A percentile compares a stretch with the other conserved stretches of the same genome.
These are phyloP conservation scores for Hypotaenidia philippensis DNA, from an alignment of 2,797 vertebrate genomes.

Conservation along the genomic window DNA sequence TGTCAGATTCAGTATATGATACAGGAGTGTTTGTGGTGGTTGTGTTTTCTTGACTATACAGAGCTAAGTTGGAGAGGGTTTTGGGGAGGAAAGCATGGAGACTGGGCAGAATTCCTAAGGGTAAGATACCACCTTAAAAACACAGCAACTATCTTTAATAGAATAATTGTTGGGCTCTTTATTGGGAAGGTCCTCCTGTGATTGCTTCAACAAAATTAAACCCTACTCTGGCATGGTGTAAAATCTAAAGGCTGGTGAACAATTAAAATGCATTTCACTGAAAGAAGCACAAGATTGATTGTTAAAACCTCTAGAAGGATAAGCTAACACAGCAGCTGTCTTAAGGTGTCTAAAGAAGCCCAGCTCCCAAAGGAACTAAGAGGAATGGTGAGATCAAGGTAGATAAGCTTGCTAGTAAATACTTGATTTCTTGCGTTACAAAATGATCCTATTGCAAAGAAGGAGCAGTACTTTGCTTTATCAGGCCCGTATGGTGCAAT, in stretches of 20 bases:
- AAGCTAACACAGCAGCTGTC: not conserved
- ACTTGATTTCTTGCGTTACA: not conserved
- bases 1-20: not conserved
- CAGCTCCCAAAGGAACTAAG: not conserved
- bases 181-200: not conserved
- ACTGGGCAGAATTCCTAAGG: not conserved
- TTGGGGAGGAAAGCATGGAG: not conserved
- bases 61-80: not conserved
- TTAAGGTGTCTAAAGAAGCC: not conserved
- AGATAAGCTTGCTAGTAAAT: not conserved
- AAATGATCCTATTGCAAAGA: not conserved
- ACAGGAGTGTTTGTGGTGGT: not conserved
- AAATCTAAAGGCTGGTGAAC: not conserved
- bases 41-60: not conserved
- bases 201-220: not conserved
- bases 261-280: not conserved
- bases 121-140: not conserved
- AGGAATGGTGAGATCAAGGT: not conserved
- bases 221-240: not conserved
- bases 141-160: not conserved
- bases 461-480: not conserved
- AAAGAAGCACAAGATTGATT: not conserved
- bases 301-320: not conserved
- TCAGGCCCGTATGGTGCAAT: not conserved
- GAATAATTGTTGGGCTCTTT: not conserved